Percentiles rank a stretch among this genome's conserved stretches.
phyloP scores from a whole-genome alignment of 2,113 vertebrate genomes.

The Ranitomeya imitator region DNA sequence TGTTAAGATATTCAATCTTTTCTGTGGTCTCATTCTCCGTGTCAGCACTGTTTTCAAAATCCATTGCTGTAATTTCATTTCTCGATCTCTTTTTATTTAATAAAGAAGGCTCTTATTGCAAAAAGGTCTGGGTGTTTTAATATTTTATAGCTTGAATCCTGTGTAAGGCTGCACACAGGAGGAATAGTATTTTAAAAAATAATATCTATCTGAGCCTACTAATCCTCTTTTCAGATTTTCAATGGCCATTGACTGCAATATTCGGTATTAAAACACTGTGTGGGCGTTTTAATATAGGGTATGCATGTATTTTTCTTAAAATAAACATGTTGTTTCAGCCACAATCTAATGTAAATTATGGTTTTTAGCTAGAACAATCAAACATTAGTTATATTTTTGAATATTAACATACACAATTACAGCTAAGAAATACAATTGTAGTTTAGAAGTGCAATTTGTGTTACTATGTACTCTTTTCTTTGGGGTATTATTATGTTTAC shows the following conservation, averaged over 20 bases:
- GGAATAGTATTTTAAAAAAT: constrained; percentile 64
- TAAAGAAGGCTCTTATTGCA: constrained; percentile 60
- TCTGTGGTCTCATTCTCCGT: constrained; percentile 23
- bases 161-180: constrained; percentile 59
- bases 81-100: constrained; percentile 63
- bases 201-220: constrained; percentile 47
- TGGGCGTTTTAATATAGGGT: background rate
- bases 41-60: constrained; percentile 55
- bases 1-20: constrained; percentile 11
- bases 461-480: no score
- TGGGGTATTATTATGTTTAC: no score
- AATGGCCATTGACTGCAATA: constrained; percentile 16
- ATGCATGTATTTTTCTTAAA: no score
- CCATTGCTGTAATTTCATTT: constrained; percentile 57
- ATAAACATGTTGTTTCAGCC: no score
- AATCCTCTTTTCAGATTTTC: constrained; percentile 46
- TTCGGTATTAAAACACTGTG: constrained; percentile 13
- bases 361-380: no score
- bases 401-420: no score
- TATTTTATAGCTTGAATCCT: constrained; percentile 68
- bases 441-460: no score
- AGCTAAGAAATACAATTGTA: no score
- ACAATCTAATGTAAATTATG: no score
- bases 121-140: constrained; percentile 70
- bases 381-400: no score